phyloP scores from a whole-genome alignment of 2,888 invertebrate species.

The Apeira syringaria region DNA sequence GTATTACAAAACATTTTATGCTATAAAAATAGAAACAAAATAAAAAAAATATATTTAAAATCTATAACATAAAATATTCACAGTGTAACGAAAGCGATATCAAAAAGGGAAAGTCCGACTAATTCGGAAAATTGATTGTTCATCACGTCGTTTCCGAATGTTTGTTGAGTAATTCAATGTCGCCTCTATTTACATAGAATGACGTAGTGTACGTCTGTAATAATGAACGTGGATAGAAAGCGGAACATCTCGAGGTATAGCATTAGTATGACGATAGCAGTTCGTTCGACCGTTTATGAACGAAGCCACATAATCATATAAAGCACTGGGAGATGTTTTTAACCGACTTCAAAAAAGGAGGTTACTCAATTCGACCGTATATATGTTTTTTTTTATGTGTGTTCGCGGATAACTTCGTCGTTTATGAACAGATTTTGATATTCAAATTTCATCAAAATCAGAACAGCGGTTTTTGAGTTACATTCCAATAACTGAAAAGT shows the following conservation, averaged over 20 bases:
- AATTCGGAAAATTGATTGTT: slow-evolving; percentile 15
- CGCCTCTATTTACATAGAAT: slow-evolving; percentile 37
- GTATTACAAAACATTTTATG: too few relatives aligned
- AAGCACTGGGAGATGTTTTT: too few relatives aligned
- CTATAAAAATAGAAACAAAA: too few relatives aligned
- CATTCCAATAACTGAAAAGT: too few relatives aligned
- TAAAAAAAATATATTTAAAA: too few relatives aligned
- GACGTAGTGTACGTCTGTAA: slow-evolving; percentile 41
- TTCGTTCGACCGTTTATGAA: slow-evolving; percentile 10
- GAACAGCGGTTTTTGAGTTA: too few relatives aligned
- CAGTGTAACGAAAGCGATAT: background rate
- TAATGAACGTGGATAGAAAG: slow-evolving; percentile 57
- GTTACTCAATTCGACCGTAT: too few relatives aligned
- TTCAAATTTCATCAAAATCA: too few relatives aligned
- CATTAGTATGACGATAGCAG: slow-evolving; percentile 18
- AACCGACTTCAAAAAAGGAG: too few relatives aligned
- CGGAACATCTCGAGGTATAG: slow-evolving; percentile 41
- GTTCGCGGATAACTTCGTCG: too few relatives aligned
- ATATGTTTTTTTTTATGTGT: too few relatives aligned
- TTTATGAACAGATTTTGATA: too few relatives aligned
- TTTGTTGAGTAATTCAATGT: slow-evolving; percentile 32
- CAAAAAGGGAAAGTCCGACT: slow-evolving; percentile 7
- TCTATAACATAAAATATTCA: background rate
- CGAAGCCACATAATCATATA: slow-evolving; percentile 4
- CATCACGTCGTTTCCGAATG: slow-evolving; percentile 13